These are phyloP conservation scores for Nansenia antarctica DNA, from an alignment of 2,113 vertebrate genomes.

Conservation along the genomic window DNA sequence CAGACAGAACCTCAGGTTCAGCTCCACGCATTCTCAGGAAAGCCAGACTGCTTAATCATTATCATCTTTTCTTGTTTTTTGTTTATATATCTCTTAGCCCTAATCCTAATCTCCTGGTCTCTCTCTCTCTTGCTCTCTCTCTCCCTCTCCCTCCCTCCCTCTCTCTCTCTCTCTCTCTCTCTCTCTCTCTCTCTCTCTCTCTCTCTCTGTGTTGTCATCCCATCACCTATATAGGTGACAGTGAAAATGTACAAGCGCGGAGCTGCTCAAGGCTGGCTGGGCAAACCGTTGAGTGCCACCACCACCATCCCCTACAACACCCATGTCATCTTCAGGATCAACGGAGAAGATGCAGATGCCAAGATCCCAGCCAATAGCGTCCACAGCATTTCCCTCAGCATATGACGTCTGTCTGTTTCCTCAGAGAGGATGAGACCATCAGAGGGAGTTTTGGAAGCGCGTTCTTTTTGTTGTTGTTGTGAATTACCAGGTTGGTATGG, in stretches of 20 bases:
- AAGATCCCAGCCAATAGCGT: conserved; percentile 66
- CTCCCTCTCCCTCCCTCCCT: neutral
- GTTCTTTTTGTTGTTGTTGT: no score
- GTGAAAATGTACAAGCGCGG: conserved; percentile 77
- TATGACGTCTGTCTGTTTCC: conserved; percentile 43
- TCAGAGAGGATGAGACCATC: no score
- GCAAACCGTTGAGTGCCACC: conserved; percentile 65
- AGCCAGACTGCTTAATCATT: no score
- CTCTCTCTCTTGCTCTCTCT: no score
- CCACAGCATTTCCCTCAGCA: conserved; percentile 73
- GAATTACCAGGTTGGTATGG: no score
- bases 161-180: neutral
- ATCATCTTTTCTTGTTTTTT: no score
- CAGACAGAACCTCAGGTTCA: conserved; percentile 23
- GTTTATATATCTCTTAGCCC: no score
- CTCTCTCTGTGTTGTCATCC: neutral
- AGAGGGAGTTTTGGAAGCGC: no score
- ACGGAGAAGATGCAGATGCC: conserved; percentile 63
- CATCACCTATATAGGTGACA: conserved; percentile 73
- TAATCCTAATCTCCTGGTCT: neutral
- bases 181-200: neutral
- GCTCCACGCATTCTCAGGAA: no score
- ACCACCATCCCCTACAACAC: conserved; percentile 72
- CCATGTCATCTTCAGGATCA: conserved; percentile 69
- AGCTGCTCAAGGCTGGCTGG: conserved; percentile 69